phyloP scores from a whole-genome alignment of 2,797 vertebrate genomes.

The Danio kyathit region DNA sequence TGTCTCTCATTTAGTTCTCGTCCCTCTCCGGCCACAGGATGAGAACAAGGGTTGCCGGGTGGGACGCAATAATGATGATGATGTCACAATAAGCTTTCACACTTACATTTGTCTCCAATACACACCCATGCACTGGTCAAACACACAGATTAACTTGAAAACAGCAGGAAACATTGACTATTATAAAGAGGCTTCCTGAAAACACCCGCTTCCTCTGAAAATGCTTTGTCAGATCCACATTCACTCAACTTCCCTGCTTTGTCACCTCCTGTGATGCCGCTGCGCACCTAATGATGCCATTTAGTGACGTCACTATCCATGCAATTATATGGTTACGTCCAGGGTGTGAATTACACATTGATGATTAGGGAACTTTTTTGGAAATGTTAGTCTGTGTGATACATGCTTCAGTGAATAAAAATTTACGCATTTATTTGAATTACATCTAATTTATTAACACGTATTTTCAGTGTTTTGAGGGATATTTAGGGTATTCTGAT shows the following conservation, averaged over 20 bases:
- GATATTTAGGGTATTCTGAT: too few relatives aligned
- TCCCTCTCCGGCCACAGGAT: conserved; percentile 39
- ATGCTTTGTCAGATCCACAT: conserved; percentile 62
- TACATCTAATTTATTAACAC: too few relatives aligned
- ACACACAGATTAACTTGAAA: conserved; percentile 26
- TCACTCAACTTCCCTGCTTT: conserved; percentile 21
- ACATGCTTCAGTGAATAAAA: too few relatives aligned
- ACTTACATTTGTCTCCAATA: conserved; percentile 19
- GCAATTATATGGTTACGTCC: not conserved
- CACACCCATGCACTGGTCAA: conserved; percentile 3
- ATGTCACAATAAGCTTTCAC: conserved; percentile 43
- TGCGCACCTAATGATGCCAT: not conserved
- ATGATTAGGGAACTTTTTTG: too few relatives aligned
- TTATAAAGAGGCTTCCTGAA: conserved; percentile 56
- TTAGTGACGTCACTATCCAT: not conserved
- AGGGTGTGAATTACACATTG: too few relatives aligned
- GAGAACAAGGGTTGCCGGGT: conserved; percentile 62
- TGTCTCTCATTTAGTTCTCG: conserved; percentile 51
- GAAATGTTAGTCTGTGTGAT: too few relatives aligned
- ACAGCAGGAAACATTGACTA: conserved; percentile 49
- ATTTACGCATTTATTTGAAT: too few relatives aligned
- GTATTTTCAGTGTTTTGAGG: too few relatives aligned
- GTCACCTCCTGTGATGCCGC: not conserved
- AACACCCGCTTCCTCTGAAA: conserved; percentile 49
- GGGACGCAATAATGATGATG: conserved; percentile 56